Evolutionary conservation across 2,113 vertebrate species (phyloP).

Genomic region (Crotalus viridis): DNA sequence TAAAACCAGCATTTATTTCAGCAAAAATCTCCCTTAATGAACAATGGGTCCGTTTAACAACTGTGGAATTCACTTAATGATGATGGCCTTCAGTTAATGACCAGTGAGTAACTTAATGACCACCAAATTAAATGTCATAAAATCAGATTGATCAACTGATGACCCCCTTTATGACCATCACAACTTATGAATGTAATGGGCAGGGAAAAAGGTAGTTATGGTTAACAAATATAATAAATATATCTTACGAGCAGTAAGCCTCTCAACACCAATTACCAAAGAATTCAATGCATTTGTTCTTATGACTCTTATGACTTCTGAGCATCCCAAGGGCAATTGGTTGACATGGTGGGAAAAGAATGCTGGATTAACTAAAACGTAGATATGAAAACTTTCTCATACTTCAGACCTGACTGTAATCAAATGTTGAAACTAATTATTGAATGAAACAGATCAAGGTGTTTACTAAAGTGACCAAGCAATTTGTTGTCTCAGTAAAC

Average conservation of each 20-base stretch:
- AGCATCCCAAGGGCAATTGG: background rate
- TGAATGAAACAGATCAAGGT: background rate
- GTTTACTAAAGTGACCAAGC: background rate
- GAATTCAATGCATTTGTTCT: background rate
- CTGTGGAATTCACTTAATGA: background rate
- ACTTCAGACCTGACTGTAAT: background rate
- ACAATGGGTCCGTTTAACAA: background rate
- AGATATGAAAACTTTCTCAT: background rate
- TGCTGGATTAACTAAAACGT: background rate
- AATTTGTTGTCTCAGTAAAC: background rate
- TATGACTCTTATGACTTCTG: background rate
- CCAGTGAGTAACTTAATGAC: background rate
- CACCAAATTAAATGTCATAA: background rate
- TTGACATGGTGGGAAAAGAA: background rate
- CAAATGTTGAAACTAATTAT: background rate
- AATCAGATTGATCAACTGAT: background rate
- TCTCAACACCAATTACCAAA: background rate
- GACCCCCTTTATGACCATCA: background rate
- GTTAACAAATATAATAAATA: background rate
- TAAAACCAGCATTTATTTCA: background rate
- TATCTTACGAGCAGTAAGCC: background rate
- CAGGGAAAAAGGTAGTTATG: background rate
- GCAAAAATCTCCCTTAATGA: background rate
- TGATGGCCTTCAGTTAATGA: background rate
- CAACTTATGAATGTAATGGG: background rate